Evolutionary conservation across 2,888 invertebrate species (phyloP).

Genomic region (Syrphus vitripennis): DNA sequence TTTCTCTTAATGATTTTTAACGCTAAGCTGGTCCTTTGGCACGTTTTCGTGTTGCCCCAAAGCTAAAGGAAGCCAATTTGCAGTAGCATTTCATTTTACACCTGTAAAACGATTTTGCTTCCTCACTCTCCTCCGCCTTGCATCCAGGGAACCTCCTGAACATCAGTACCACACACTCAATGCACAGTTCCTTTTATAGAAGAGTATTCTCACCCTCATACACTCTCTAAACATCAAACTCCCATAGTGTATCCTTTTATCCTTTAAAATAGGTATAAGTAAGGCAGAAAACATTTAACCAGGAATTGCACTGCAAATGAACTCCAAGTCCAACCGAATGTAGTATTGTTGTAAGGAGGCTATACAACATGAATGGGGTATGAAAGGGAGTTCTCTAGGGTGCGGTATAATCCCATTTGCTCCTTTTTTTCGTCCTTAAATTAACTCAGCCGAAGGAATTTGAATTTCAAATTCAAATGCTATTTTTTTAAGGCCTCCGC

Average conservation of each 20-base stretch:
- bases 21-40: slow-evolving; percentile 69
- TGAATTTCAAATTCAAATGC: slow-evolving; percentile 64
- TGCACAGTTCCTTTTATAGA: neutral
- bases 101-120: slow-evolving; percentile 64
- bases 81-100: slow-evolving; percentile 64
- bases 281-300: slow-evolving; percentile 49
- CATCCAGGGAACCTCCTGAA: slow-evolving; percentile 23
- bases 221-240: neutral
- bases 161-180: slow-evolving; percentile 6
- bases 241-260: slow-evolving; percentile 22
- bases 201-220: neutral
- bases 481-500: slow-evolving; percentile 45
- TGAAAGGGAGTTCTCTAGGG: neutral
- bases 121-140: neutral
- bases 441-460: slow-evolving; percentile 60
- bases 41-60: slow-evolving; percentile 54
- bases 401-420: slow-evolving; percentile 36
- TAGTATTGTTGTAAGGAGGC: neutral
- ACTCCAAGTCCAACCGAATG: neutral
- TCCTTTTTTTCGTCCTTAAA: slow-evolving; percentile 36
- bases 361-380: neutral
- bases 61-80: slow-evolving; percentile 67
- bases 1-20: slow-evolving; percentile 65
- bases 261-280: slow-evolving; percentile 27
- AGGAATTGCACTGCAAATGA: slow-evolving; percentile 7